Percentiles rank a stretch among this genome's conserved stretches.
phyloP scores from a whole-genome alignment of 2,113 vertebrate genomes.

The Balaenoptera acutorostrata region DNA sequence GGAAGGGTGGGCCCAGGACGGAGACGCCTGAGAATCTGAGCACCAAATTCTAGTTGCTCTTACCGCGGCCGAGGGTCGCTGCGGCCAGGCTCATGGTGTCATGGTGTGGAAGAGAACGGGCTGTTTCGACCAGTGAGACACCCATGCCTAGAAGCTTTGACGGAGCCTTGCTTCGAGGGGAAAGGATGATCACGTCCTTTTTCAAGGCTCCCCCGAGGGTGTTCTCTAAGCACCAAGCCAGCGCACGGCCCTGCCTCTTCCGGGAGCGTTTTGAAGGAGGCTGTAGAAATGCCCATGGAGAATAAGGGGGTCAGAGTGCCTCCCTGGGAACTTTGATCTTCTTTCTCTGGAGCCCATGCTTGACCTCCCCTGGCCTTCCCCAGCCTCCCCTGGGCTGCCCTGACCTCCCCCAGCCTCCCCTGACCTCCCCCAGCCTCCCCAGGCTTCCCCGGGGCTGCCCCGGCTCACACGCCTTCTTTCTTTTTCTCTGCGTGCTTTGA shows the following conservation, averaged over 20 bases:
- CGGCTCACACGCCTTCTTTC: background rate
- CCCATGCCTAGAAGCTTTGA: background rate
- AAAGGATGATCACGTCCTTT: background rate
- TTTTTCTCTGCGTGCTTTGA: background rate
- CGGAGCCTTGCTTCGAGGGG: background rate
- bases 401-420: background rate
- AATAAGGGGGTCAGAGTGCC: background rate
- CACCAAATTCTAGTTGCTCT: background rate
- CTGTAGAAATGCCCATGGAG: background rate
- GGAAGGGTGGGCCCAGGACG: slow-evolving; percentile 84
- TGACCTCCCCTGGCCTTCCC: background rate
- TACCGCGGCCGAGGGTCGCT: background rate
- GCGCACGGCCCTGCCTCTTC: background rate
- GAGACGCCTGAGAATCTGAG: too few species aligned
- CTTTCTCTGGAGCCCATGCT: background rate
- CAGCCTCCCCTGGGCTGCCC: background rate
- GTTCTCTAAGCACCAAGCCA: background rate
- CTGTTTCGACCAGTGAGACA: background rate
- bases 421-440: too few species aligned
- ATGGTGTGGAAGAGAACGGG: background rate
- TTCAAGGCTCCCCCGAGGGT: background rate
- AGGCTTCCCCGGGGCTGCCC: background rate
- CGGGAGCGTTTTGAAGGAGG: background rate
- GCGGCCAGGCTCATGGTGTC: background rate
- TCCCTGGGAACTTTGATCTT: background rate